phyloP scores from a whole-genome alignment of 2,113 vertebrate genomes.

The Cavia porcellus region DNA sequence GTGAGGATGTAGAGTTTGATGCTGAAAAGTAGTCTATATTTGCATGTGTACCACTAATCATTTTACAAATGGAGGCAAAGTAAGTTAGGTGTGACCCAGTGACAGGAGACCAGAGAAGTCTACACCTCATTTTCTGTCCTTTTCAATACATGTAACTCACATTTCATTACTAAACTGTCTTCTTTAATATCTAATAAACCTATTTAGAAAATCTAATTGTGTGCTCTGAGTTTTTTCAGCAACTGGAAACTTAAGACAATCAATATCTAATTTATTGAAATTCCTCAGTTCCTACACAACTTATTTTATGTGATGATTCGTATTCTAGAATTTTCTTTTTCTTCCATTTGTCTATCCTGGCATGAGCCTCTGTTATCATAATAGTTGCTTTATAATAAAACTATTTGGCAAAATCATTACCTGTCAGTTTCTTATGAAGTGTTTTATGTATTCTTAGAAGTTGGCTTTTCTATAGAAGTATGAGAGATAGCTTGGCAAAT shows the following conservation, averaged over 20 bases:
- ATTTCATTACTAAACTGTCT: background rate
- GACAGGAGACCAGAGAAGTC: background rate
- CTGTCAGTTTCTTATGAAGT: background rate
- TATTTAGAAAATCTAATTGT: background rate
- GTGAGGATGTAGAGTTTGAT: background rate
- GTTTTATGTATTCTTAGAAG: background rate
- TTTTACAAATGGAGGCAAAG: background rate
- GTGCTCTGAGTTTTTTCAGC: background rate
- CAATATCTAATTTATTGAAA: background rate
- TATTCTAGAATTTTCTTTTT: background rate
- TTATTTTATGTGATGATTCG: conserved; percentile 11
- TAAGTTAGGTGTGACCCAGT: background rate
- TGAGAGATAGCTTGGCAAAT: background rate
- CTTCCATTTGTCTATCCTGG: background rate
- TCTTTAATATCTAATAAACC: background rate
- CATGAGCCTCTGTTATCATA: background rate
- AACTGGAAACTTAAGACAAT: conserved; percentile 31
- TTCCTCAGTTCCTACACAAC: conserved; percentile 2
- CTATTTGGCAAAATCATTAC: conserved; percentile 26
- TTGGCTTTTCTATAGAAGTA: conserved; percentile 24
- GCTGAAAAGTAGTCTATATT: background rate
- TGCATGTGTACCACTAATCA: background rate
- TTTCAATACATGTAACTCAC: background rate
- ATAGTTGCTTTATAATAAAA: conserved; percentile 5
- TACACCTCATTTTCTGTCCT: background rate